Conservation (phyloP, 2,888 invertebrate species). For the Arrhopalites spinosus region DNA sequence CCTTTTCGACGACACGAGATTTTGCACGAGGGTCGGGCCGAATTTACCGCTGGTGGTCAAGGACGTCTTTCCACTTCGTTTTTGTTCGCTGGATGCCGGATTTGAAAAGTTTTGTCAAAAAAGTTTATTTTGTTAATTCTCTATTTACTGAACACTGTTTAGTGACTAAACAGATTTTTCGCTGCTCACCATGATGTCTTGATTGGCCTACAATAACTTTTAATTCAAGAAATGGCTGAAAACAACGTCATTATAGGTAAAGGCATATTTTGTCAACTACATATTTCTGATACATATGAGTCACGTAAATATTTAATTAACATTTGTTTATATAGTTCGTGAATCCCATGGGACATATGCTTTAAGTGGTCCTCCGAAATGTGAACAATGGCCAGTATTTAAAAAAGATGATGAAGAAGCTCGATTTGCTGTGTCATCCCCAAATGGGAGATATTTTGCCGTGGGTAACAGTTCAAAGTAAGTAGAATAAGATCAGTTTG, state of each 20-base stretch:
- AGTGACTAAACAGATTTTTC: too few species aligned
- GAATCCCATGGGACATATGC: conserved; percentile 53
- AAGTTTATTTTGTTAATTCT: too few species aligned
- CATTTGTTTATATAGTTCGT: conserved; percentile 43
- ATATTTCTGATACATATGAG: neutral
- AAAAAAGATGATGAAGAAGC: conserved; percentile 48
- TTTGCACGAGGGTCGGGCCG: too few species aligned
- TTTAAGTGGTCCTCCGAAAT: conserved; percentile 48
- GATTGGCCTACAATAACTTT: too few species aligned
- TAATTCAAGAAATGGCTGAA: conserved; percentile 12
- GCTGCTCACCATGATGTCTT: too few species aligned
- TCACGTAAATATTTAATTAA: neutral
- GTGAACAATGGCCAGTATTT: conserved; percentile 44
- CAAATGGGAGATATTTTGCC: conserved; percentile 46
- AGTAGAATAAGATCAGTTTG: too few species aligned
- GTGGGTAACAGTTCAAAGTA: conserved; percentile 50
- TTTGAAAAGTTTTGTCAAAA: too few species aligned
- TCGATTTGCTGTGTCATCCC: conserved; percentile 48
- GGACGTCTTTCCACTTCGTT: too few species aligned
- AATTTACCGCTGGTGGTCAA: too few species aligned
- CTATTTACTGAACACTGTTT: too few species aligned
- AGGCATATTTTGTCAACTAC: neutral
- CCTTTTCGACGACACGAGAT: too few species aligned
- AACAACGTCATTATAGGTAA: conserved; percentile 45
- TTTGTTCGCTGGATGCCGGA: too few species aligned